phyloP scores from a whole-genome alignment of 2,797 vertebrate genomes.

The Pelochelys cantorii region DNA sequence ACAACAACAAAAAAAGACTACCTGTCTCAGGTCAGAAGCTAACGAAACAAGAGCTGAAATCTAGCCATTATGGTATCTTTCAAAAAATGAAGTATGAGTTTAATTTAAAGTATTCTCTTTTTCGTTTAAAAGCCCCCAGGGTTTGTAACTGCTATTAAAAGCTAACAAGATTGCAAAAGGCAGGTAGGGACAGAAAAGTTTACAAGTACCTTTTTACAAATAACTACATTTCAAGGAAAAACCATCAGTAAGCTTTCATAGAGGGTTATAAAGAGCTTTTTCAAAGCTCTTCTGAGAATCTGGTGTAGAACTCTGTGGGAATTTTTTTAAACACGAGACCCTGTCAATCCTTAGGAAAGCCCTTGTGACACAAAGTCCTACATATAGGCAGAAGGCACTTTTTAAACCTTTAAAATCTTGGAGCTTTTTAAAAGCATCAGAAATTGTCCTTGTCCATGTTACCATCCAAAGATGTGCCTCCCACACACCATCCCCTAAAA shows the following conservation, averaged over 20 bases:
- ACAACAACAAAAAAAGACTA: no score
- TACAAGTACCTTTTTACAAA: neutral
- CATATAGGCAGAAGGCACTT: neutral
- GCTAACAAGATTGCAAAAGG: neutral
- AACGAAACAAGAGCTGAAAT: neutral
- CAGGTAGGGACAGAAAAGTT: neutral
- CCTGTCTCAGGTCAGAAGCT: neutral
- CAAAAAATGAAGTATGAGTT: neutral
- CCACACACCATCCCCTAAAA: accelerated
- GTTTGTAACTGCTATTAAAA: constrained; percentile 26
- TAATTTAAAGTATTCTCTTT: neutral
- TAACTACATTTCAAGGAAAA: neutral
- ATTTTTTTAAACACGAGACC: neutral
- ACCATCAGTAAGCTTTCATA: accelerated
- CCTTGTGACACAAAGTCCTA: neutral
- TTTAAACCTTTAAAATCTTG: neutral
- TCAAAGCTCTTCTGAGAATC: constrained; percentile 1
- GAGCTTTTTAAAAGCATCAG: neutral
- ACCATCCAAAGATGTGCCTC: neutral
- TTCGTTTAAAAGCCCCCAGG: constrained; percentile 14
- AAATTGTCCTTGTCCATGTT: neutral
- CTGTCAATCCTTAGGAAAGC: neutral
- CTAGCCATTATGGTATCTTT: neutral
- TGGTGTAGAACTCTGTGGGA: neutral
- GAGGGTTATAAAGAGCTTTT: neutral